These are phyloP conservation scores for Engystomops pustulosus DNA, from an alignment of 2,113 vertebrate genomes.

Conservation along the genomic window DNA sequence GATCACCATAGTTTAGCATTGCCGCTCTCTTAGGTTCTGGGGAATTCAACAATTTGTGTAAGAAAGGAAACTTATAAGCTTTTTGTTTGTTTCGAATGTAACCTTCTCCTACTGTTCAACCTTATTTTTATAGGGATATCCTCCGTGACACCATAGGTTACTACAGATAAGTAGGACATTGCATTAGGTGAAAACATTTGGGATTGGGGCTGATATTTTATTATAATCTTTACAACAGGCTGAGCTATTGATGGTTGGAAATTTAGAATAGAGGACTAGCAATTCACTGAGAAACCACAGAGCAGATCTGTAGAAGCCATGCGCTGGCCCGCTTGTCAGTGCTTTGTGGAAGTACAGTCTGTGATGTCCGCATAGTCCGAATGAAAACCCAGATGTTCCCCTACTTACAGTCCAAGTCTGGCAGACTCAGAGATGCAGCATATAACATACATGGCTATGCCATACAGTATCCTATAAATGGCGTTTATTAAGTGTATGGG, in stretches of 20 bases:
- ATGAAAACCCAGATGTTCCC: conserved; percentile 16
- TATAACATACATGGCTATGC: background rate
- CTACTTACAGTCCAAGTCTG: background rate
- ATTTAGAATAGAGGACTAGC: background rate
- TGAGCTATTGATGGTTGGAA: background rate
- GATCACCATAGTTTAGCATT: no score
- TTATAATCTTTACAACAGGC: background rate
- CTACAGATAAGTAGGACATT: no score
- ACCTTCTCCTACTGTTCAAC: no score
- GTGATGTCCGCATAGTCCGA: background rate
- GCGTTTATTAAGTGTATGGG: background rate
- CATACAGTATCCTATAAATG: background rate
- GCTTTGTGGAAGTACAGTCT: background rate
- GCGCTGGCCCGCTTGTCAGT: background rate
- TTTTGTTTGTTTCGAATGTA: no score
- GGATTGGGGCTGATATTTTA: background rate
- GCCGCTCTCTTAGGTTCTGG: no score
- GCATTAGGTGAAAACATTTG: background rate
- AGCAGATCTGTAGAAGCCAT: background rate
- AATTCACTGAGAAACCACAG: background rate
- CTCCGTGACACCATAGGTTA: no score
- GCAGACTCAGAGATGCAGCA: background rate
- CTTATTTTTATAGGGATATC: no score
- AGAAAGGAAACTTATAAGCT: no score
- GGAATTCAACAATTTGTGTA: no score